These are phyloP conservation scores for Tapera naevia DNA, from an alignment of 2,797 vertebrate species.

Conservation along the genomic window DNA sequence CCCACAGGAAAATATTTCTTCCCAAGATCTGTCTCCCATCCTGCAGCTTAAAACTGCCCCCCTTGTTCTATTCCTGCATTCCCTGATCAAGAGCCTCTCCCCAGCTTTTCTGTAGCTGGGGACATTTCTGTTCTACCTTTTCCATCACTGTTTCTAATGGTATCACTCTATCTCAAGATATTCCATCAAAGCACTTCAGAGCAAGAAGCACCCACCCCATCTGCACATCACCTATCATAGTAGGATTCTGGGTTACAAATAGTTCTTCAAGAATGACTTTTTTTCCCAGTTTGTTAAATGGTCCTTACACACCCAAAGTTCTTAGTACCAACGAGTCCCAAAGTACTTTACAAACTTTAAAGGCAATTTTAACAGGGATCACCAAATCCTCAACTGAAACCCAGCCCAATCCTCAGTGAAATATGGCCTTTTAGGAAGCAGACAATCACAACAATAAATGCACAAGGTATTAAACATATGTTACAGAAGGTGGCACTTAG, in stretches of 20 bases:
- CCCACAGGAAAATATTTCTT: no score
- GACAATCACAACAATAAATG: not conserved
- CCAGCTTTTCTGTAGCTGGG: not conserved
- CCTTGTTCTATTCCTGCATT: no score
- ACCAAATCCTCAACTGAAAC: conserved; percentile 9
- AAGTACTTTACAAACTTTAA: not conserved
- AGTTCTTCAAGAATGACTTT: not conserved
- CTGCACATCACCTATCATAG: not conserved
- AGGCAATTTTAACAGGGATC: not conserved
- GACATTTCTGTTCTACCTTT: not conserved
- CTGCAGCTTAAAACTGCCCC: no score
- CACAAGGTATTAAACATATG: not conserved
- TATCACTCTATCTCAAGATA: not conserved
- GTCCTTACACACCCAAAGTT: not conserved
- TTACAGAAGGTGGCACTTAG: not conserved
- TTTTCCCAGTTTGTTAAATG: not conserved
- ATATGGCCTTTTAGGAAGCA: not conserved
- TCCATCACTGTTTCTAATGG: not conserved
- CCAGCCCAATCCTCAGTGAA: conserved; percentile 5
- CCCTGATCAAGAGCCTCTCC: no score
- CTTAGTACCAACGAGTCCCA: not conserved
- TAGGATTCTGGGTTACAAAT: not conserved
- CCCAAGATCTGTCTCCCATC: no score
- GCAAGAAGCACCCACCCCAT: not conserved
- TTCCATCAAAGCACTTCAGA: not conserved